phyloP scores from a whole-genome alignment of 2,797 vertebrate species.

The Cichlasoma orientale region DNA sequence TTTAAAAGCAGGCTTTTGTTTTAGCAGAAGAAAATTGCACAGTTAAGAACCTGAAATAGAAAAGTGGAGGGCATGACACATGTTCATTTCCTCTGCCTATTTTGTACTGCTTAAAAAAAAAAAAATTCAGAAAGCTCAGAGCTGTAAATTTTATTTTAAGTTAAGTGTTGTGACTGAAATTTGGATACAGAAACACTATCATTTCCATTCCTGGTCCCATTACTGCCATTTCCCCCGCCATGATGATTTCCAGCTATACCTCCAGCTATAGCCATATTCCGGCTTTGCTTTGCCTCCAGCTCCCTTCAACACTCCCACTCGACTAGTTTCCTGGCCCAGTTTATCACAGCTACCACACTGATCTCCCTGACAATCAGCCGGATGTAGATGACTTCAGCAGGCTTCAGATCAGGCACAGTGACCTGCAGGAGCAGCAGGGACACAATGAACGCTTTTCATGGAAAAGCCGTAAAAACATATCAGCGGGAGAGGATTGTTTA shows the following conservation, averaged over 20 bases:
- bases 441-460: conserved; percentile 51
- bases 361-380: conserved; percentile 63
- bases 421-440: conserved; percentile 44
- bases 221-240: conserved; percentile 1
- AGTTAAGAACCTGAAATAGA: conserved; percentile 56
- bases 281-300: conserved; percentile 8
- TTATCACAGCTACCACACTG: conserved; percentile 53
- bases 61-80: conserved; percentile 48
- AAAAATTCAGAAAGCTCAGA: conserved; percentile 1
- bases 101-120: conserved; percentile 29
- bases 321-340: conserved; percentile 54
- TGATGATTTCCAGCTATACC: conserved; percentile 7
- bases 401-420: conserved; percentile 42
- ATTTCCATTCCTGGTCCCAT: neutral
- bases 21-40: conserved; percentile 62
- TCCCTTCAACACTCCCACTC: conserved; percentile 30
- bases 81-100: conserved; percentile 37
- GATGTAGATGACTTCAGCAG: conserved; percentile 64
- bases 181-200: conserved; percentile 11
- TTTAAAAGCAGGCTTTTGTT: conserved; percentile 61
- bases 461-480: conserved; percentile 58
- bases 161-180: neutral
- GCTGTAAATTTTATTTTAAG: conserved; percentile 22
- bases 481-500: conserved; percentile 51
- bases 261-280: conserved; percentile 10